Conservation (phyloP, 2,797 vertebrate genomes). For the Orientallactaga sibirica region DNA sequence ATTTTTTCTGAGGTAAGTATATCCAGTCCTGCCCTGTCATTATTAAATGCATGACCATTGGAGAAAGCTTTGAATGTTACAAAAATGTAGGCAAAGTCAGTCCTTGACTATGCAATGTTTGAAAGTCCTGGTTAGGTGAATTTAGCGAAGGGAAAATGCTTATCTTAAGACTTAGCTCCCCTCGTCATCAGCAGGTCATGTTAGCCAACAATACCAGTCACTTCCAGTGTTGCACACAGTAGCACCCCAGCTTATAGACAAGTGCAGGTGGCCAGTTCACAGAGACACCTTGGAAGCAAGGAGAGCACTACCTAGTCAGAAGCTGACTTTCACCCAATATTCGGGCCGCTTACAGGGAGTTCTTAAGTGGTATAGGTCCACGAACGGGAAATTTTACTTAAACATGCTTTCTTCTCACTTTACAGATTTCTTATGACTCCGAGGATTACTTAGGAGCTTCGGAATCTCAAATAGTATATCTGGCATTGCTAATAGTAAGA, state of each 20-base stretch:
- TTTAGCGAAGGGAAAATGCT: not conserved
- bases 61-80: not conserved
- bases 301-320: not conserved
- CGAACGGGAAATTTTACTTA: not conserved
- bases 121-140: not conserved
- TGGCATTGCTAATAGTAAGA: slow-evolving; percentile 77
- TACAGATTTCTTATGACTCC: slow-evolving; percentile 64
- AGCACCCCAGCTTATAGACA: not conserved
- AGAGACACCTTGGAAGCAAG: not conserved
- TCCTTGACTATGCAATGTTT: not conserved
- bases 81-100: not conserved
- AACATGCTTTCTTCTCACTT: not conserved
- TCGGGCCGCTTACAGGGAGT: not conserved
- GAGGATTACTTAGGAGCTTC: slow-evolving; percentile 61
- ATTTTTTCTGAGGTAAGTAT: slow-evolving; percentile 65
- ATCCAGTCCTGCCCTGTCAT: not conserved
- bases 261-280: not conserved
- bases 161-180: not conserved
- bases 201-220: no score
- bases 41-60: not conserved
- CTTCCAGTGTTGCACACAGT: no score
- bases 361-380: not conserved
- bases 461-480: not conserved
- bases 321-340: not conserved
- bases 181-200: not conserved